phyloP scores from a whole-genome alignment of 2,888 invertebrate genomes.

The Trissolcus japonicus region DNA sequence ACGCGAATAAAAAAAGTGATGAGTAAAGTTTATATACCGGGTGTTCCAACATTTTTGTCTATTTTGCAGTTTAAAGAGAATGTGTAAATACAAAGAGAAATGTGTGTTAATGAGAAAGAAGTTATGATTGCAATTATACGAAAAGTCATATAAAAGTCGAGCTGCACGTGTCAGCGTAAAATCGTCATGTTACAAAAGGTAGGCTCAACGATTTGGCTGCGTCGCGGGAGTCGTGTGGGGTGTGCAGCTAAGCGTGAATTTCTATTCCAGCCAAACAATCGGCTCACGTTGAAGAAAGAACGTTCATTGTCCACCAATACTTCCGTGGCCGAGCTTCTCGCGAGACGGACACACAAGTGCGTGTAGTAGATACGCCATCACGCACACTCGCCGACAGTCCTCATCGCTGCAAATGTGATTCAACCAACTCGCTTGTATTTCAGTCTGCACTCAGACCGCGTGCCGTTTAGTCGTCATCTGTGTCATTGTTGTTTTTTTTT shows the following conservation, averaged over 20 bases:
- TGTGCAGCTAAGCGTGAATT: constrained; percentile 65
- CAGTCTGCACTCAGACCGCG: constrained; percentile 70
- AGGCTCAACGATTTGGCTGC: constrained; percentile 8
- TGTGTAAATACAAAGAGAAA: no score
- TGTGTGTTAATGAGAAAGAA: no score
- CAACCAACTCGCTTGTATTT: constrained; percentile 60
- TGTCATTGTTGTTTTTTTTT: neutral
- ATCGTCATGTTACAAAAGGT: constrained; percentile 14
- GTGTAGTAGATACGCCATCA: constrained; percentile 57
- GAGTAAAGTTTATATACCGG: no score
- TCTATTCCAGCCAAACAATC: constrained; percentile 18
- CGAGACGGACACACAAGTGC: constrained; percentile 56
- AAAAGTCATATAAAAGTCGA: neutral
- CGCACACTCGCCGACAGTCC: constrained; percentile 52
- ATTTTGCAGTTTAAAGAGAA: no score
- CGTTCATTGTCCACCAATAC: constrained; percentile 54
- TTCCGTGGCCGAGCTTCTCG: constrained; percentile 57
- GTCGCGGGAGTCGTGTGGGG: constrained; percentile 48
- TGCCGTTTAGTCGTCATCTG: constrained; percentile 59
- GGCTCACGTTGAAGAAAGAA: constrained; percentile 31
- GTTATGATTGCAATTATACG: no score
- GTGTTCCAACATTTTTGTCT: no score
- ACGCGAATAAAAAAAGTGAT: no score
- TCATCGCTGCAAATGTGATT: constrained; percentile 35
- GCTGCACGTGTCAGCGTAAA: neutral